Evolutionary conservation across 30 jellyfish, hydroid and myxozoan genomes (phyloP), one percentile per base, ranked within the genome.

Genomic region (Haliclystus octoradiatus): DNA sequence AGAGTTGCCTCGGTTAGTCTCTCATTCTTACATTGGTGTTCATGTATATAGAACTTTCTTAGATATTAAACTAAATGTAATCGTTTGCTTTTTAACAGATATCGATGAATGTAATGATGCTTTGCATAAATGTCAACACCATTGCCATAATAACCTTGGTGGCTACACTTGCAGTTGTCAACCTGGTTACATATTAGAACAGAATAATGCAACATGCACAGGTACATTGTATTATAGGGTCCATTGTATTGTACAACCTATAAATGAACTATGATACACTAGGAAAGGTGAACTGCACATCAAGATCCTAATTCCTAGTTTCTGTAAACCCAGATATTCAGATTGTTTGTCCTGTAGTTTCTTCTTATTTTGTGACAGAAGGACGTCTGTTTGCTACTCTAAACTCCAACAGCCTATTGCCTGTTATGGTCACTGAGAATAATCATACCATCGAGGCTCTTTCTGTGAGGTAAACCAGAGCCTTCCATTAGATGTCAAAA

Each of bases 131-230:
- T 86, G 96, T 49, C 62, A 81, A 0, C 96, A 86, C 28, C 40
- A 50, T 0, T 86, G 96, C 63, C 77, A 70, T 32, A 86, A 86
- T 74, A 65, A 75, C 33, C 31, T 57, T 60, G 96, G 96, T 26
- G 66, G 92, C 28, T 86, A 30, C 76, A 50, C 64, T 62, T 86
- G 96, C 71, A 73, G 87, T 28, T 86, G 96, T 40, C 69, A 76
- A 7, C 52, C 72, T 31, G 96, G 96, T 5, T 86, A 40, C 65
- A 49, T 86, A 14, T 60, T 86, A 27, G 81, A 79, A 34, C 51
- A 49, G 3, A 92, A 86, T 62, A 50, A 49, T 25, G 70, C 31
- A 49, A 79, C 96, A 0, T 86, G 96, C 50, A 49, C 47, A 62
- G 86, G 96, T 86, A 50, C 24, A 46, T 63, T 31, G 12, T 13